A percentile compares a stretch with the other conserved stretches of the same genome.
Conservation (phyloP, 1,140 invertebrate genomes). For the Uloborus diversus region DNA sequence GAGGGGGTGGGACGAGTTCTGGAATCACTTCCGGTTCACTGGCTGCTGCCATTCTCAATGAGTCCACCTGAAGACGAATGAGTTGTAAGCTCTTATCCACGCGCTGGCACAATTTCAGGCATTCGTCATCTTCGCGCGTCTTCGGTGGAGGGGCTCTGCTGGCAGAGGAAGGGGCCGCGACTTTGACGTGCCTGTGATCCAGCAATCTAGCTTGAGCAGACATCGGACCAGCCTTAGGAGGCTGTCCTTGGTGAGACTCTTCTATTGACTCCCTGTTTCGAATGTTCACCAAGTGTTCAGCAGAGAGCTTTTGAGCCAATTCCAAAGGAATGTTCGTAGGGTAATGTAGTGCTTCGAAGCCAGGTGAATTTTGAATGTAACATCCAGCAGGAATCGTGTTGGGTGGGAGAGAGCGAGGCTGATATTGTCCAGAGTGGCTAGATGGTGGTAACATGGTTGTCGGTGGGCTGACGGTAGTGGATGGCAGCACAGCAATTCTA, state of each 20-base stretch:
- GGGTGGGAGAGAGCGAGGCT: conserved; percentile 4
- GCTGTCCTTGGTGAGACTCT: not conserved
- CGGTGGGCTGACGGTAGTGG: conserved; percentile 25
- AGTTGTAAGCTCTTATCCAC: conserved; percentile 57
- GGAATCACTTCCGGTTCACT: conserved; percentile 58
- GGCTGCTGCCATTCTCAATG: conserved; percentile 57
- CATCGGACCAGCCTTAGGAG: conserved; percentile 17
- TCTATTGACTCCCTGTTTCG: conserved; percentile 16
- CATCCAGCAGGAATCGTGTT: not conserved
- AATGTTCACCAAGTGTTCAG: conserved; percentile 33
- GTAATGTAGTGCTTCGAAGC: conserved; percentile 7
- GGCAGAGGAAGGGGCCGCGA: conserved; percentile 9
- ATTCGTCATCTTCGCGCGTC: conserved; percentile 43
- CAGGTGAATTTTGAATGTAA: conserved; percentile 19
- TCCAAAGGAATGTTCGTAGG: conserved; percentile 34
- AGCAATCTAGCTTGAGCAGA: conserved; percentile 41
- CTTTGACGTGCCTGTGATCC: conserved; percentile 31
- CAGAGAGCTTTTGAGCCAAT: conserved; percentile 20
- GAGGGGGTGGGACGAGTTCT: conserved; percentile 60
- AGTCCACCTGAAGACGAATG: conserved; percentile 58
- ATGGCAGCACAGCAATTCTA: conserved; percentile 1
- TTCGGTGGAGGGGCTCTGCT: conserved; percentile 17
- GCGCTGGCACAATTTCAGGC: conserved; percentile 51
- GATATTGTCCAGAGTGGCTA: not conserved
- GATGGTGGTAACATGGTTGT: conserved; percentile 25